Base-by-base conservation (phyloP, 2,888 invertebrate genomes). In the Pachliopta kotzebuea region DNA sequence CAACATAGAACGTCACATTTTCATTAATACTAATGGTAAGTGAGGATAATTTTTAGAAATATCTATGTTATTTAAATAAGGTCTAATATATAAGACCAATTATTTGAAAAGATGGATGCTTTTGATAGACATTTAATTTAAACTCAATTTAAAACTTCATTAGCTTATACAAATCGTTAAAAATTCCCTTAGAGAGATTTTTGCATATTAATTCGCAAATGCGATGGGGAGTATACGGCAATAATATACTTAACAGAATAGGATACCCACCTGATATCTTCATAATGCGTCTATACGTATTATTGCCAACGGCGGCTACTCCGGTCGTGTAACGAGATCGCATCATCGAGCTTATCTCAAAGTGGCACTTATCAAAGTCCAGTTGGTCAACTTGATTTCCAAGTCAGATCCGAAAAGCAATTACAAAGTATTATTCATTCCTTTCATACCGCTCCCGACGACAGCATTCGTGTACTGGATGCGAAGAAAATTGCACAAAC, bases 401-500 rank as follows among this genome's bases (percentile, higher is more conserved):
- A 79, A 84, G 80, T 79, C 77, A 77, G 79, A 83, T 79, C 74
- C 75, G 71, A 70, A 79, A 81, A 81, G 84, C 80, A 86, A 87
- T 88, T 86, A 86, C 78, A 77, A 79, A 80, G 76, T 84, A 83
- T 84, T 85, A 85, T 84, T 83, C 78, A 88, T 85, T 82, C 83
- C 76, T 69, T 70, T 76, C 79, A 76, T 81, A 80, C 69, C 80
- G 76, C 75, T 78, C 73, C 74, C 78, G 74, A 80, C 76, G 81
- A 83, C 83, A 81, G 77, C 75, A 80, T 82, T 83, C 82, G 79
- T 82, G 82, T 82, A 81, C 78, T 80, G 79, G 81, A 88, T 88
- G 83, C 79, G 83, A 87, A 84, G 86, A 88, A 90, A 89, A 90
- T 89, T 88, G 86, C 86, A 81, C 84, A 83, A 84, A 86, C 88